Conservation (phyloP, 2,113 vertebrate species). For the Corvus hawaiiensis region DNA sequence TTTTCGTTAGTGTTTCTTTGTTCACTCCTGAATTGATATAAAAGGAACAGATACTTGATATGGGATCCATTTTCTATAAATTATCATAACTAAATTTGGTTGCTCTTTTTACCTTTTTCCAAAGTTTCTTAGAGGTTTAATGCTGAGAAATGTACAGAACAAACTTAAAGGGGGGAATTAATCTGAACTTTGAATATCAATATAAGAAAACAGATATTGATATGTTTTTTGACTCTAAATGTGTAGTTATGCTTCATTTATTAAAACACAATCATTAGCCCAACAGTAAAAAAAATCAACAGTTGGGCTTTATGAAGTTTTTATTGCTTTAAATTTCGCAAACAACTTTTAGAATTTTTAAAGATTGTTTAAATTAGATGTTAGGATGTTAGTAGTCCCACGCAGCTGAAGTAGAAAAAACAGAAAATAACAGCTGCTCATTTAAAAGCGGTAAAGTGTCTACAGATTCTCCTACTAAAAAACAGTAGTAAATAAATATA, state of each 20-base stretch:
- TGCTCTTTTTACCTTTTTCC: neutral
- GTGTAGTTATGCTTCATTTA: neutral
- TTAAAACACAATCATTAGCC: neutral
- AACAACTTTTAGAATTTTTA: neutral
- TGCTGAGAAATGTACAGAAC: neutral
- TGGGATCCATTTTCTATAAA: neutral
- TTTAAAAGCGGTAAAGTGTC: constrained; percentile 58
- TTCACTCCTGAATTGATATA: neutral
- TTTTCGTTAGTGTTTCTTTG: neutral
- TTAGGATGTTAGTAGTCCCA: neutral
- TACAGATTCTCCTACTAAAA: constrained; percentile 59
- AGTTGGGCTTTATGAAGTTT: neutral
- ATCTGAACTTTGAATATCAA: neutral
- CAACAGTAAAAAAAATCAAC: neutral
- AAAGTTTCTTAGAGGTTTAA: neutral
- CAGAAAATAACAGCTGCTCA: constrained; percentile 50
- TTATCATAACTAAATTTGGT: neutral
- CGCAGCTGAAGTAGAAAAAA: constrained; percentile 37
- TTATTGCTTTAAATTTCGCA: neutral
- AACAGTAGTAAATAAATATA: constrained; percentile 1
- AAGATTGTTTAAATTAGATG: neutral
- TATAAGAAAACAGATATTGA: neutral
- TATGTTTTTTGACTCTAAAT: neutral
- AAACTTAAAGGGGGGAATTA: neutral
- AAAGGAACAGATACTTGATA: neutral